Base-by-base conservation (phyloP, 1,140 invertebrate genomes). In the Tetranychus cinnabarinus region DNA sequence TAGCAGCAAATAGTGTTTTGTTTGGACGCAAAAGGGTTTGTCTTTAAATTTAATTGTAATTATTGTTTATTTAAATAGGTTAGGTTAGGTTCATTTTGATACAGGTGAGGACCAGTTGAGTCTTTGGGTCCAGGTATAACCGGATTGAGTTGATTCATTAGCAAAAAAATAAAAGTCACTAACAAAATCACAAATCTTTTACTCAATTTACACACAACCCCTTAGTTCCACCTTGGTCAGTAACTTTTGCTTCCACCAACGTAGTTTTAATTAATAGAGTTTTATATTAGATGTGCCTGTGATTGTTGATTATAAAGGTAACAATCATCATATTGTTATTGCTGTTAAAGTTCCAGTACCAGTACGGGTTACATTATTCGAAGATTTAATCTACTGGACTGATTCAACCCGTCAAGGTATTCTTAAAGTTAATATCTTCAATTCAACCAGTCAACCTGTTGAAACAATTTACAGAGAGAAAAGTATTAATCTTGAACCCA, bases 261-360 rank as follows among this genome's bases (percentile, higher is more conserved):
- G 85, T 69, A 75, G 90, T 46, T 79, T 98, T 8, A 96, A 90
- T 72, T 98, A 93, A 86, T 95, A 89, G 67, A 93, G 97, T 72
- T 86, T 86, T 0, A 75, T 95, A 6, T 72, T 97, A 46, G 92
- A 97, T 73, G 96, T 96, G 70, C 97, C 98, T 64, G 93, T 97
- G 70, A 93, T 89, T 0, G 87, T 92, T 2, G 86, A 96, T 70
- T 98, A 97, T 69, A 81, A 92, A 62, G 95, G 93, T 0, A 77
- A 79, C 23, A 78, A 84, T 62, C 76, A 72, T 56, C 67, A 68
- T 10, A 71, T 66, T 6, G 69, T 73, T 10, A 60, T 76, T 57
- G 65, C 70, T 64, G 77, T 88, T 31, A 73, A 73, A 61, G 87
- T 93, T 0, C 90, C 90, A 1, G 84, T 85, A 23, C 86, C 89